phyloP scores from a whole-genome alignment of 2,797 vertebrate species.

The Manis pentadactyla region DNA sequence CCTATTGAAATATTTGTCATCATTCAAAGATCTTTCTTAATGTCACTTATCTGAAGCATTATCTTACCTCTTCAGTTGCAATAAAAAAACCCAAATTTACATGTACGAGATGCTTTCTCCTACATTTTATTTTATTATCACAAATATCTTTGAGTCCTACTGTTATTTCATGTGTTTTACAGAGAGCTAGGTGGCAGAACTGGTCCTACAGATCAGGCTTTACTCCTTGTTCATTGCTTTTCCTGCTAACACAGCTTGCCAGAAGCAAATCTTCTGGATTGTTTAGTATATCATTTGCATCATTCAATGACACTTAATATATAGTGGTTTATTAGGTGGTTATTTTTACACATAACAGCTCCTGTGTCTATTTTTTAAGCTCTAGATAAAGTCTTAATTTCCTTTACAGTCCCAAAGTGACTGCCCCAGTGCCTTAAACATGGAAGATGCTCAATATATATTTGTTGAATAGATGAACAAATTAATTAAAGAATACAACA shows the following conservation, averaged over 20 bases:
- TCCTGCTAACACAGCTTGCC: neutral
- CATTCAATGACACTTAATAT: neutral
- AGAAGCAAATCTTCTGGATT: constrained; percentile 4
- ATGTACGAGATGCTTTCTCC: neutral
- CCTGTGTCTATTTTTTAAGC: constrained; percentile 14
- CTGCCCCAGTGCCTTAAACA: neutral
- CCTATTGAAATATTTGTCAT: neutral
- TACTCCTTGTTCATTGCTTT: neutral
- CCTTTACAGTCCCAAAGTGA: neutral
- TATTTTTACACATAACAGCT: constrained; percentile 26
- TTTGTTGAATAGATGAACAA: constrained; percentile 70
- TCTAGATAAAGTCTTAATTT: constrained; percentile 59
- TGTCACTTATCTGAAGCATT: neutral
- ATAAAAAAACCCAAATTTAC: neutral
- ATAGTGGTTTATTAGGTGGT: neutral
- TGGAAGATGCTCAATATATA: constrained; percentile 29
- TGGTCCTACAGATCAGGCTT: neutral
- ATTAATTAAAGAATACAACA: constrained; percentile 69
- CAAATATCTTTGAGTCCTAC: neutral
- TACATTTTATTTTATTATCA: neutral
- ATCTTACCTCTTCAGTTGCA: neutral
- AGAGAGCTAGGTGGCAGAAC: neutral
- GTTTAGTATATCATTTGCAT: neutral
- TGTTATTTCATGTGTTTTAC: neutral
- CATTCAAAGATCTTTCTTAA: neutral